Evolutionary conservation across 2,888 invertebrate species (phyloP).

Genomic region (Oxyscelio sp.): DNA sequence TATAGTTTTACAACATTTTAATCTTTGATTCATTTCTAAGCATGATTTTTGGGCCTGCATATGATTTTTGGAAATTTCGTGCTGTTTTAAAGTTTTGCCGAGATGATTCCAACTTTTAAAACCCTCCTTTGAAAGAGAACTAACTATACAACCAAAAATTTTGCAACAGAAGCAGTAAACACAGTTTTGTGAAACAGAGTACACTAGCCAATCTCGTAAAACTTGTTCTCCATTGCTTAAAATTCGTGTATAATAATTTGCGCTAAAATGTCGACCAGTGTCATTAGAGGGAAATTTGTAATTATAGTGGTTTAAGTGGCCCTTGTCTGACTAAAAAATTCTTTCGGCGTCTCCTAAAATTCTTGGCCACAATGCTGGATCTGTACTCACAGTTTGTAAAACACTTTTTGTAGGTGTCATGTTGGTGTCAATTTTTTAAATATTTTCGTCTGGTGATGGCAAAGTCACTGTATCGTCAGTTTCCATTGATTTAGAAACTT

Average conservation of each 20-base stretch:
- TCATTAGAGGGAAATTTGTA: conserved; percentile 41
- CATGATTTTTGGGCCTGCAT: conserved; percentile 13
- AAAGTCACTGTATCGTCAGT: conserved; percentile 14
- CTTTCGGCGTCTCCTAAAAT: conserved; percentile 44
- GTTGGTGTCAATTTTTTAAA: conserved; percentile 34
- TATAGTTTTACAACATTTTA: conserved; percentile 42
- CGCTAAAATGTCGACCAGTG: conserved; percentile 42
- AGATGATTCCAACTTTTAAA: conserved; percentile 36
- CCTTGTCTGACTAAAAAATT: conserved; percentile 38
- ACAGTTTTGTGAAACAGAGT: conserved; percentile 44
- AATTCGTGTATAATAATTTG: no score
- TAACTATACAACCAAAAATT: conserved; percentile 28
- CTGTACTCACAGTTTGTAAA: conserved; percentile 42
- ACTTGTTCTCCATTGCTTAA: no score
- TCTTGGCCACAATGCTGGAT: conserved; percentile 55
- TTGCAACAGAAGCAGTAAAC: conserved; percentile 60
- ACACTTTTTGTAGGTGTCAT: conserved; percentile 14
- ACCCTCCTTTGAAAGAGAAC: conserved; percentile 30
- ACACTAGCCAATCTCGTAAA: conserved; percentile 49
- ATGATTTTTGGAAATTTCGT: conserved; percentile 71
- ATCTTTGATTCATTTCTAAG: conserved; percentile 20
- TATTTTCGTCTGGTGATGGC: conserved; percentile 26
- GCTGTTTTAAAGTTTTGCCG: conserved; percentile 19
- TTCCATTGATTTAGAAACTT: conserved; percentile 32
- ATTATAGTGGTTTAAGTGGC: conserved; percentile 39